phyloP scores from a whole-genome alignment of 2,113 vertebrate species.

The Tonatia bakeri region DNA sequence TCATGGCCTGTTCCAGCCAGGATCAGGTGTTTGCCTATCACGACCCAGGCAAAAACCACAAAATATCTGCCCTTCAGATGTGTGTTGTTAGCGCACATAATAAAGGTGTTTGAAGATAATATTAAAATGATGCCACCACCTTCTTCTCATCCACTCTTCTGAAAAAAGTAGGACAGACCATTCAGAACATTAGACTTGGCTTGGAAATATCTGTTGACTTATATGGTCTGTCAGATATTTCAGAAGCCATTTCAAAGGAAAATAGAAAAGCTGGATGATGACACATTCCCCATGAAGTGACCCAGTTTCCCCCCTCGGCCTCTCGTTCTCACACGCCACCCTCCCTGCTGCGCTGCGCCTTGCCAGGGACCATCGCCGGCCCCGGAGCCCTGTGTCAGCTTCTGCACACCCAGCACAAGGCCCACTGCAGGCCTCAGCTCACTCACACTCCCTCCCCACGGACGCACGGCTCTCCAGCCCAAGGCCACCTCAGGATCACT shows the following conservation, averaged over 20 bases:
- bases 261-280: background rate
- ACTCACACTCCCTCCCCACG: background rate
- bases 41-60: background rate
- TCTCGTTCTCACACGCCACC: background rate
- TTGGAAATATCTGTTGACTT: background rate
- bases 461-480: background rate
- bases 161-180: background rate
- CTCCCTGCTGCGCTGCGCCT: background rate
- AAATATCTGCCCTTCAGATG: background rate
- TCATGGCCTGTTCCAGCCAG: background rate
- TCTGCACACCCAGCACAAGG: background rate
- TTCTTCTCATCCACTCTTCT: background rate
- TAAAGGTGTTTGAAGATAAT: background rate
- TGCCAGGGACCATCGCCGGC: background rate
- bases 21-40: background rate
- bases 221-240: background rate
- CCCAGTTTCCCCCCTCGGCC: background rate
- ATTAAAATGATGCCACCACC: background rate
- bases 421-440: background rate
- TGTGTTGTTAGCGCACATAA: background rate
- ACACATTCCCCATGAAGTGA: background rate
- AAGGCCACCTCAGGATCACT: background rate
- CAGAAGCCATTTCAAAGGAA: background rate
- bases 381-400: background rate
- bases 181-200: constrained; percentile 1